Conservation (phyloP, 2,888 invertebrate genomes). For the Amaurobius ferox region DNA sequence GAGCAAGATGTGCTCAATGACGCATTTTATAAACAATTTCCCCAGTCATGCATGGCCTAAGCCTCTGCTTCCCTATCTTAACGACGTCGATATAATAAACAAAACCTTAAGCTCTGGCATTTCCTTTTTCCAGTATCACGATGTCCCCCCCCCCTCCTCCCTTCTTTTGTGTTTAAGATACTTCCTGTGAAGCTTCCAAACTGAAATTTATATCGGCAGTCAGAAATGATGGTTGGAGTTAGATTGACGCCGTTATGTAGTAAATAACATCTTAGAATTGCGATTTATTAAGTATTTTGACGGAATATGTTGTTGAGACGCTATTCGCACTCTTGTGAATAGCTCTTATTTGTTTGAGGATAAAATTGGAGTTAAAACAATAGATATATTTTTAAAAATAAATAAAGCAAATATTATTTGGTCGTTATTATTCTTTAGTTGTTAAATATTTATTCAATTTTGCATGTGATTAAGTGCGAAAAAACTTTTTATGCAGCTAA, state of each 20-base stretch:
- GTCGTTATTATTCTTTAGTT: too few species aligned
- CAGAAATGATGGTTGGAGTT: conserved; percentile 35
- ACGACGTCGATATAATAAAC: not conserved
- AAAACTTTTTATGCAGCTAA: too few species aligned
- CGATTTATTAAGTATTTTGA: conserved; percentile 41
- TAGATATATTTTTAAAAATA: too few species aligned
- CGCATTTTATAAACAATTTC: conserved; percentile 32
- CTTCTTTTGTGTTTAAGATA: not conserved
- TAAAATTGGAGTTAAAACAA: too few species aligned
- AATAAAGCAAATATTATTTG: too few species aligned
- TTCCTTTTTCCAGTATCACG: not conserved
- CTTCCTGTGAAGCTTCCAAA: conserved; percentile 20
- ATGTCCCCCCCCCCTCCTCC: not conserved
- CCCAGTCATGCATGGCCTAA: not conserved
- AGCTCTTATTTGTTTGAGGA: not conserved
- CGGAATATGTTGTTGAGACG: conserved; percentile 13
- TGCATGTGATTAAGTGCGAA: too few species aligned
- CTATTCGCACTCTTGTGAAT: conserved; percentile 12
- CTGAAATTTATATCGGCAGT: conserved; percentile 42
- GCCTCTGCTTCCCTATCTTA: not conserved
- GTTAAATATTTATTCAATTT: too few species aligned
- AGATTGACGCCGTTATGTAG: not conserved
- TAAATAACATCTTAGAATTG: conserved; percentile 19
- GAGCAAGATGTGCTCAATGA: conserved; percentile 1
- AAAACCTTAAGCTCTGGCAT: conserved; percentile 20